phyloP scores from a whole-genome alignment of 2,113 vertebrate species.

The Melospiza georgiana region DNA sequence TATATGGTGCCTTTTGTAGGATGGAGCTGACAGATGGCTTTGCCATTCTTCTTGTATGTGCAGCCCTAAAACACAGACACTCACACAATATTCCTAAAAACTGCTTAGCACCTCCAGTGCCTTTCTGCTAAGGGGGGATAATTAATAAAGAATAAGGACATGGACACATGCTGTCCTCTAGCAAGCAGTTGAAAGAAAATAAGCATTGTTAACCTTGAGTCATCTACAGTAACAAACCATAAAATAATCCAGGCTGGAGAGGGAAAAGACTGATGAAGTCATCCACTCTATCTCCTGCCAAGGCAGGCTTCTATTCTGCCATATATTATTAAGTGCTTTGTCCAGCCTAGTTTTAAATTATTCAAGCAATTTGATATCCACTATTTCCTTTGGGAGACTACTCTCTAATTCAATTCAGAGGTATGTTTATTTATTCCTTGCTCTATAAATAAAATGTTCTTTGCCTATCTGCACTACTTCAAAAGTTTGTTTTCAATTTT shows the following conservation, averaged over 20 bases:
- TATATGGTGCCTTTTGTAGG: neutral
- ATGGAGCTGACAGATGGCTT: neutral
- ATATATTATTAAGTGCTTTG: constrained; percentile 35
- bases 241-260: neutral
- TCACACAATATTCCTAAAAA: neutral
- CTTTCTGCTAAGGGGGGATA: neutral
- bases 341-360: constrained; percentile 53
- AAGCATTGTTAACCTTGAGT: constrained; percentile 20
- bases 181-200: neutral
- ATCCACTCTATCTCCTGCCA: constrained; percentile 20
- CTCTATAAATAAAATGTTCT: neutral
- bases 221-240: constrained; percentile 15
- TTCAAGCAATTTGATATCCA: constrained; percentile 27
- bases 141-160: neutral
- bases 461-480: neutral
- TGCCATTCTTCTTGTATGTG: neutral
- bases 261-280: constrained; percentile 42
- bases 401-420: neutral
- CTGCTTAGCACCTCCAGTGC: neutral
- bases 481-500: neutral
- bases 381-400: constrained; percentile 10
- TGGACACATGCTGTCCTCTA: neutral
- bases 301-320: constrained; percentile 14
- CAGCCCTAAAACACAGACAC: neutral
- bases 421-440: neutral